phyloP scores from a whole-genome alignment of 2,113 vertebrate species.

The Ctenomys sociabilis region DNA sequence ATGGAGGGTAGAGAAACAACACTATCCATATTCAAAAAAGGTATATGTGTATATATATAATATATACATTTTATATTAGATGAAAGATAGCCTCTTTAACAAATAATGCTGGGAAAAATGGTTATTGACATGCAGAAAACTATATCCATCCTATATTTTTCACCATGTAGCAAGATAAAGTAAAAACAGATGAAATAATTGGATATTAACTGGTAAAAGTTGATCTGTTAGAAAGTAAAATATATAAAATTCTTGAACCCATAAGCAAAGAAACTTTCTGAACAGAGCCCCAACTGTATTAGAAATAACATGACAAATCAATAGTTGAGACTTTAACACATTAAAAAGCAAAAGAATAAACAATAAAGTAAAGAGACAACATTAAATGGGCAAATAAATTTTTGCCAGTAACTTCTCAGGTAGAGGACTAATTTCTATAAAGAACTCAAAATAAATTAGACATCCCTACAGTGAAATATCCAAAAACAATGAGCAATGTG shows the following conservation, averaged over 20 bases:
- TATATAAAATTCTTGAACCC: background rate
- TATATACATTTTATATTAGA: background rate
- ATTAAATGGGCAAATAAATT: background rate
- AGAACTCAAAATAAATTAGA: background rate
- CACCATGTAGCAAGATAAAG: background rate
- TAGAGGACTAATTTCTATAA: background rate
- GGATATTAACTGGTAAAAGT: background rate
- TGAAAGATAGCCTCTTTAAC: background rate
- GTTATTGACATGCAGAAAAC: background rate
- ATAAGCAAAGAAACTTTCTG: background rate
- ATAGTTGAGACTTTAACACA: background rate
- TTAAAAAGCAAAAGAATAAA: background rate
- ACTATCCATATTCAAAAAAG: background rate
- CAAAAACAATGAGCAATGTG: background rate
- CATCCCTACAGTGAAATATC: background rate
- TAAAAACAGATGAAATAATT: background rate
- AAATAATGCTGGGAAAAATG: background rate
- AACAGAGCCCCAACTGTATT: background rate
- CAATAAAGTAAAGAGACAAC: background rate
- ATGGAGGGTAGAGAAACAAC: background rate
- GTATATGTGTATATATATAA: background rate
- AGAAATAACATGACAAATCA: background rate
- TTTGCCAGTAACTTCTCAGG: background rate
- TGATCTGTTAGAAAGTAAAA: background rate
- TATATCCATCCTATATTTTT: background rate